Conservation (phyloP, 2,888 invertebrate genomes). For the Ormyrus nitidulus region DNA sequence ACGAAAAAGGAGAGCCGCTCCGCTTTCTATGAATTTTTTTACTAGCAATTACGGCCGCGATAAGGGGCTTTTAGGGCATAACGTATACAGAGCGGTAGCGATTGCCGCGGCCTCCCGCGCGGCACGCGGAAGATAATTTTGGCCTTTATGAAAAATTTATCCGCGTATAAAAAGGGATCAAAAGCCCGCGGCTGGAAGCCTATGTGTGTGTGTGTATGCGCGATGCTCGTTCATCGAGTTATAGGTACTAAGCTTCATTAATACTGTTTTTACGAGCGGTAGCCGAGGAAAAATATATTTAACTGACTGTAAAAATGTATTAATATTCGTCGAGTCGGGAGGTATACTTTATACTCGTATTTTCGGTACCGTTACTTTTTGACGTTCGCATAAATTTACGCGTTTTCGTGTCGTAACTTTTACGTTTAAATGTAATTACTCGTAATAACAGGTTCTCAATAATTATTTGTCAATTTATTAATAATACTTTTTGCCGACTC, state of each 20-base stretch:
- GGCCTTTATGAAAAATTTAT: conserved; percentile 11
- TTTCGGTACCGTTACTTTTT: neutral
- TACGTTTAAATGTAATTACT: too few relatives aligned
- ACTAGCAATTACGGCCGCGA: conserved; percentile 16
- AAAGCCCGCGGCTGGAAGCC: neutral
- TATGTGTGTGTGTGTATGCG: neutral
- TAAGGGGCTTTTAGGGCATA: neutral
- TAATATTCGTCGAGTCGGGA: neutral
- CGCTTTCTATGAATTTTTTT: conserved; percentile 18
- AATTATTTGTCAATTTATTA: too few relatives aligned
- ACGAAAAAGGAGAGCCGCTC: neutral
- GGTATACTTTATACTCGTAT: neutral
- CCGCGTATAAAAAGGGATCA: neutral
- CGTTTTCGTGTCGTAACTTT: too few relatives aligned
- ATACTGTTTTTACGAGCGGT: neutral
- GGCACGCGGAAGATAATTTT: neutral
- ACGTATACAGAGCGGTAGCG: too few relatives aligned
- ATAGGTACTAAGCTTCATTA: neutral
- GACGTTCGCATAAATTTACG: neutral
- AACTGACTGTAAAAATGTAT: neutral
- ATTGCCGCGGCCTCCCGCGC: neutral
- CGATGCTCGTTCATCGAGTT: neutral
- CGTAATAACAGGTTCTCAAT: too few relatives aligned
- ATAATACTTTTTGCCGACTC: too few relatives aligned
- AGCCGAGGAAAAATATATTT: neutral